Base-by-base conservation (phyloP, 1,140 invertebrate genomes). In the Phocides pigmalion region DNA sequence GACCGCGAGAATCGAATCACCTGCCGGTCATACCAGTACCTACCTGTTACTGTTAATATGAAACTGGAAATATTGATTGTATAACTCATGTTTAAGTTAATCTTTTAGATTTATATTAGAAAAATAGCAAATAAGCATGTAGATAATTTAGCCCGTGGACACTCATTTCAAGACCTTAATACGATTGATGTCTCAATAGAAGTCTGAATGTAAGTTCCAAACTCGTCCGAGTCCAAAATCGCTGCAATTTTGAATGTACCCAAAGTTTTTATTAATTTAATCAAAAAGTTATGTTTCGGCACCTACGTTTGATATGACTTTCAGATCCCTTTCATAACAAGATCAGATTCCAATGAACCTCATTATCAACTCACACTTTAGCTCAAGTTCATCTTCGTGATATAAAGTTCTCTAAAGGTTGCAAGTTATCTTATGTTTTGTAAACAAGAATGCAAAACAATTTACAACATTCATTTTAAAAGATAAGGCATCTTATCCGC, bases 1-100 rank as follows among this genome's bases (percentile, higher is more conserved):
- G 64, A 54, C 39, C 58, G 68, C 66, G 58, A 65, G 62, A 63
- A 42, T 25, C 58, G 65, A 42, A 15, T 59, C 56, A 72, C 62
- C 22, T 51, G 25, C 61, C 35, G 39, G 19, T 28, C 25, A 28
- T 28, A 28, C 20, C 17, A 9, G 20, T 22, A 32, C 28, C 28
- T 4, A 4, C 4, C 4, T 32, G 8, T 11, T 11, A n/a, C 32
- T 12, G 6, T n/a, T 35, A 35, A 4, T 3, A 28, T 28, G 5
- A 28, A 28, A 4, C 5, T 28, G 25, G 25, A 28, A 28, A 28
- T 28, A 28, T 8, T 28, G 25, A 4, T 28, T 28, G 5, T 28
- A 8, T 28, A 28, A 1, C 5, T 28, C 6, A 6, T 28, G 1
- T 6, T 8, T 28, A 8, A 28, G 9, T 28, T 28, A 28, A 28